Evolutionary conservation across 1,140 invertebrate species (phyloP).

Genomic region (Anadara kagoshimensis): DNA sequence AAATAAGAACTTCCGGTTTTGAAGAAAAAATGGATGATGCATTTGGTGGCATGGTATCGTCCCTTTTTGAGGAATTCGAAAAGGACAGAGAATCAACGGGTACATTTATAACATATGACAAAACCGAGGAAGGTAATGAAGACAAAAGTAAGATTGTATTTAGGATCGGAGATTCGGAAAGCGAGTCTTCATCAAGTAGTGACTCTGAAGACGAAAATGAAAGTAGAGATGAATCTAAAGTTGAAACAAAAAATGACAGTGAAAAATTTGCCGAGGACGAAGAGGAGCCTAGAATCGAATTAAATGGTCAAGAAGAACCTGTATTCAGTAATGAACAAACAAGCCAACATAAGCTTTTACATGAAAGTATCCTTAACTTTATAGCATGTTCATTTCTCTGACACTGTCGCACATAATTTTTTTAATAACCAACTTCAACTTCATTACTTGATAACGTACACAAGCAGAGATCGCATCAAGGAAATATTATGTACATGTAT

Average conservation of each 20-base stretch:
- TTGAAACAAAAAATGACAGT: background rate
- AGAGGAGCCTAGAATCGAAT: constrained; percentile 18
- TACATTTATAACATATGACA: constrained; percentile 57
- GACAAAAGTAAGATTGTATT: constrained; percentile 60
- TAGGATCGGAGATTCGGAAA: constrained; percentile 46
- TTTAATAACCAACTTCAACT: no score
- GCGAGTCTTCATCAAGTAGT: constrained; percentile 34
- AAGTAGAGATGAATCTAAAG: constrained; percentile 29
- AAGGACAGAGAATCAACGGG: constrained; percentile 56
- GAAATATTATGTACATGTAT: no score
- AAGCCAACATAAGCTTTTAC: constrained; percentile 44
- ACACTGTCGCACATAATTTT: no score
- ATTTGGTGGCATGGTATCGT: constrained; percentile 59
- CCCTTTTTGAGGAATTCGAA: constrained; percentile 68
- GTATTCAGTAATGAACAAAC: background rate
- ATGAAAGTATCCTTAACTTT: constrained; percentile 50
- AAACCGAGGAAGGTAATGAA: constrained; percentile 39
- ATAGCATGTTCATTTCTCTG: no score
- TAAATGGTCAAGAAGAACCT: constrained; percentile 9
- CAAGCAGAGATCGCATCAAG: no score
- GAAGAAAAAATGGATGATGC: constrained; percentile 49
- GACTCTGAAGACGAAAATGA: constrained; percentile 38
- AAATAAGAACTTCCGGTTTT: constrained; percentile 7
- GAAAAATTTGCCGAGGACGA: constrained; percentile 12
- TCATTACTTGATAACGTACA: no score